Evolutionary conservation across 1,140 invertebrate genomes (phyloP).

Genomic region (Drosophila littoralis): DNA sequence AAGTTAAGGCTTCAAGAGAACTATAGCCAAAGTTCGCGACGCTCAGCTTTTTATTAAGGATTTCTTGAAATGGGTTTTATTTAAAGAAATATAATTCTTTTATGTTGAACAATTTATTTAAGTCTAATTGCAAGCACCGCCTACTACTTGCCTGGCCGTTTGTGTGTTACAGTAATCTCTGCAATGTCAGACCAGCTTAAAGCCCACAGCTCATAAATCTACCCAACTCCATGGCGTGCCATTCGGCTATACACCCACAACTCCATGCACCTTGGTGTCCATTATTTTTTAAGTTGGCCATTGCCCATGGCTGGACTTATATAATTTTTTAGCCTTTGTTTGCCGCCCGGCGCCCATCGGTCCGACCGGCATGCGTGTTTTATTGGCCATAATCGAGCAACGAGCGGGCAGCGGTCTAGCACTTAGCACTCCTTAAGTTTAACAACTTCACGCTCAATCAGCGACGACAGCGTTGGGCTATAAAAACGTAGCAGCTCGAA

Average conservation of each 20-base stretch:
- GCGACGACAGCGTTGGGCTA: conserved; percentile 40
- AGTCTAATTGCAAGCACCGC: neutral
- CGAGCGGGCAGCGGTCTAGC: conserved; percentile 20
- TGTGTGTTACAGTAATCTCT: conserved; percentile 17
- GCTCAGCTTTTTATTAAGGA: too few species aligned
- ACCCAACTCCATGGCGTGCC: conserved; percentile 9
- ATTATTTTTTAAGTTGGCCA: conserved; percentile 32
- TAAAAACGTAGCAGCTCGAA: conserved; percentile 61
- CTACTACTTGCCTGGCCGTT: conserved; percentile 6
- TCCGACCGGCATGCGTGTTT: conserved; percentile 50
- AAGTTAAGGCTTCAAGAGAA: too few species aligned
- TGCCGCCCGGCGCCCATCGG: neutral
- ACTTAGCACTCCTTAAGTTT: conserved; percentile 83
- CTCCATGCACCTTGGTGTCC: neutral
- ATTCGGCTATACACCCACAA: conserved; percentile 5
- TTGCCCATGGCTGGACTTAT: conserved; percentile 41
- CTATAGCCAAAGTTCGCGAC: too few species aligned
- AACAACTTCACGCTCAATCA: conserved; percentile 81
- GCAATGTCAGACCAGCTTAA: conserved; percentile 15
- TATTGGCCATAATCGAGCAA: conserved; percentile 67
- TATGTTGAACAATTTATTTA: conserved; percentile 1
- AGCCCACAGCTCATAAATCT: conserved; percentile 10
- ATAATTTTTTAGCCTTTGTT: conserved; percentile 58
- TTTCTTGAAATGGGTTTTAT: neutral
- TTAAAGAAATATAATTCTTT: neutral